These are phyloP conservation scores for Cinclus cinclus DNA, from an alignment of 2,113 vertebrate genomes.

Conservation along the genomic window DNA sequence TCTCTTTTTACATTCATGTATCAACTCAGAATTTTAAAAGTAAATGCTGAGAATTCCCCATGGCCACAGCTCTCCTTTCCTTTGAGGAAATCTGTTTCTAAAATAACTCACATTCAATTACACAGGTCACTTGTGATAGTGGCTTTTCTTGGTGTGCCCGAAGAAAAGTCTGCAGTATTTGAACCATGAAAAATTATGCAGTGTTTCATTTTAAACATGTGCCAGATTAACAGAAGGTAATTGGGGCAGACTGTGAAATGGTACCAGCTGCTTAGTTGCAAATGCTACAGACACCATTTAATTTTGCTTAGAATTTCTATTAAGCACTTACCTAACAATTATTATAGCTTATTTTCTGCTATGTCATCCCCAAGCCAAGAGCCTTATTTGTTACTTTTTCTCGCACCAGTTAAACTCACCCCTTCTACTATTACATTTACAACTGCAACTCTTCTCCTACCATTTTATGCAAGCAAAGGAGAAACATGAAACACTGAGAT, in stretches of 20 bases:
- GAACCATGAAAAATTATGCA: conserved; percentile 46
- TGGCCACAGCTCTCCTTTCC: neutral
- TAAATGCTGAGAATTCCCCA: conserved; percentile 22
- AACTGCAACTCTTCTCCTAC: neutral
- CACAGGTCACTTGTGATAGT: conserved; percentile 54
- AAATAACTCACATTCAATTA: conserved; percentile 63
- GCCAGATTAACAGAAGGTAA: conserved; percentile 59
- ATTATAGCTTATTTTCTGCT: neutral
- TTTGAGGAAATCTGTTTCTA: conserved; percentile 30
- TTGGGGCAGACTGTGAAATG: conserved; percentile 11
- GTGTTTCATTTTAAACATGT: conserved; percentile 39
- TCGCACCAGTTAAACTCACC: neutral
- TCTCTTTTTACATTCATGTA: neutral
- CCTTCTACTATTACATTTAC: neutral
- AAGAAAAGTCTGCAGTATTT: conserved; percentile 31
- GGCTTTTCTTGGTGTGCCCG: conserved; percentile 36
- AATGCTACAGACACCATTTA: neutral
- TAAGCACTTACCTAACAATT: neutral
- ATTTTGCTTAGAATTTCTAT: neutral
- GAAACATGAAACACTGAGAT: neutral
- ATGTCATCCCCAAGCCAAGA: neutral
- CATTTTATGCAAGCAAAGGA: neutral
- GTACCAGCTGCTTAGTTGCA: conserved; percentile 42
- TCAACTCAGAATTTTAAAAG: neutral
- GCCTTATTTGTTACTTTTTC: neutral